Evolutionary conservation across 2,797 vertebrate genomes (phyloP), one percentile per base, ranked within the genome.

Genomic region (Eleutherodactylus coqui): DNA sequence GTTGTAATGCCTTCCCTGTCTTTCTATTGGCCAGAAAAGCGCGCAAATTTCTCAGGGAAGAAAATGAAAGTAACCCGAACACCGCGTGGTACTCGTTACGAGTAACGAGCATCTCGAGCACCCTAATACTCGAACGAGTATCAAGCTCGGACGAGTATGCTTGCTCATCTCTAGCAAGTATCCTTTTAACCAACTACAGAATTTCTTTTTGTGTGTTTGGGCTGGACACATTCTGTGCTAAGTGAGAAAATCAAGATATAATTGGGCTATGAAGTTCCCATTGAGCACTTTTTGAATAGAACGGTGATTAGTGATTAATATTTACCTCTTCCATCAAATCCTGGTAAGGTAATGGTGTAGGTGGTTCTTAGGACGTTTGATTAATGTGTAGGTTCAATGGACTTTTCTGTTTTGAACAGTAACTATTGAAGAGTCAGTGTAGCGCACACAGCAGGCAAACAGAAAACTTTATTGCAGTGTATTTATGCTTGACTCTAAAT

Each of bases 311-410:
- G 47, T 53, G 47, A 53, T 76, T 76, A 29, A 49, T 19, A 47
- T 51, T 49, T 3, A 19, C 47, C 32, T 76, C 17, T 34, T 76
- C 27, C 41, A 47, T 75, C 0, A 3, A 32, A 43, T 29, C 29
- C 47, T 76, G 45, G 73, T 75, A 75, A 47, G n/a, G 29, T 75
- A 49, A 49, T 47, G 27, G 16, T 49, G 27, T 75, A 32, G 73
- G 73, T 49, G 73, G 27, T 75, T 49, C 27, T 75, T 9, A 51
- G 13, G 17, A 76, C 11, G 16, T 34, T 53, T 76, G 29, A 76
- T 76, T 76, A 76, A 53, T 76, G 47, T 51, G 32, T 32, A 34
- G 16, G 29, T 34, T 76, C 2, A 32, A 3, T 51, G 29, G 27
- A 29, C 47, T 53, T 76, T 49, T 49, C 45, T 75, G 14, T 75